Percentiles rank a stretch among this genome's conserved stretches.
Evolutionary conservation across 2,797 vertebrate species (phyloP).

Genomic region (Arremon brunneinucha): DNA sequence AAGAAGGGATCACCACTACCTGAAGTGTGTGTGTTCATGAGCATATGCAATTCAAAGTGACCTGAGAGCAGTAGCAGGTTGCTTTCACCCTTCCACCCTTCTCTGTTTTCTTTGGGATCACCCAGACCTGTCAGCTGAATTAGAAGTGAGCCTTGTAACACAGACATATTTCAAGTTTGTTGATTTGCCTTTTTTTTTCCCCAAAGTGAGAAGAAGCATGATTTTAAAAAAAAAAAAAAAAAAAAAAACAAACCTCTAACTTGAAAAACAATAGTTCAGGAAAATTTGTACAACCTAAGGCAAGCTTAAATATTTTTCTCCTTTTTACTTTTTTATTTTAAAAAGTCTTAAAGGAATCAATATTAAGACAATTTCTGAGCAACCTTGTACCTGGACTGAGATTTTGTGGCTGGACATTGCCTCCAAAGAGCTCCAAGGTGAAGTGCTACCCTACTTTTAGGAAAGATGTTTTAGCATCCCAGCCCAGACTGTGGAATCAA

Average conservation of each 20-base stretch:
- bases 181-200: neutral
- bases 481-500: neutral
- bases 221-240: neutral
- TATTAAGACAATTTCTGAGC: neutral
- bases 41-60: slow-evolving; percentile 4
- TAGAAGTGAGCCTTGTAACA: neutral
- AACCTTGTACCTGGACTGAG: neutral
- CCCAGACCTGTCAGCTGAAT: neutral
- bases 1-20: neutral
- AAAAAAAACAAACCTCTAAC: neutral
- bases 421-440: neutral
- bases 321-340: neutral
- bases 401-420: neutral
- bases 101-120: neutral
- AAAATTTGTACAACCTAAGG: neutral
- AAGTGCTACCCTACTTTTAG: neutral
- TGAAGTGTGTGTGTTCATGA: neutral
- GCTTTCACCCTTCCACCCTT: neutral
- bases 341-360: neutral
- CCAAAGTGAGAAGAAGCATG: neutral
- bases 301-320: neutral
- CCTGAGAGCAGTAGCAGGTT: neutral
- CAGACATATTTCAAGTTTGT: neutral
- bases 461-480: neutral
- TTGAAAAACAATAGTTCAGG: neutral